A percentile compares a stretch with the other conserved stretches of the same genome.
Conservation (phyloP, 2,888 invertebrate species). For the Lapara coniferarum region DNA sequence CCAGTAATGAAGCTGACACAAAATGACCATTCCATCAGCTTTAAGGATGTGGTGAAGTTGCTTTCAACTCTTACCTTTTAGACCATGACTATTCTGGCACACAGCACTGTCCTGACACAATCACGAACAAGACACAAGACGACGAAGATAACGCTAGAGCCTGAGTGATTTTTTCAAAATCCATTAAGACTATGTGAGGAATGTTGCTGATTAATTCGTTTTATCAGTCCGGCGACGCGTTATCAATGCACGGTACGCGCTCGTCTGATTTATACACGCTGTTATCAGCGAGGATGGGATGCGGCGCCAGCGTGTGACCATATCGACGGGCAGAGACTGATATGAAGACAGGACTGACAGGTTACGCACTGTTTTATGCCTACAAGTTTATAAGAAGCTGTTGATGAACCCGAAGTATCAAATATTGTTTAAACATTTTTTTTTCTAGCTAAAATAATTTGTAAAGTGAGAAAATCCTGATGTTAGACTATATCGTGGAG, state of each 20-base stretch:
- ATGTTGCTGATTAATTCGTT: slow-evolving; percentile 60
- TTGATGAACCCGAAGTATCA: too few species aligned
- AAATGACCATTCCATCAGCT: too few species aligned
- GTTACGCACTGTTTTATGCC: background rate
- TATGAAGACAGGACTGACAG: slow-evolving; percentile 29
- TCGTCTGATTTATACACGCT: slow-evolving; percentile 55
- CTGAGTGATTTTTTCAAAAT: slow-evolving; percentile 50
- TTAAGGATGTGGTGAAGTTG: too few species aligned
- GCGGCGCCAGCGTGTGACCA: slow-evolving; percentile 31
- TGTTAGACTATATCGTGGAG: too few species aligned
- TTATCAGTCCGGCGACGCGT: slow-evolving; percentile 51
- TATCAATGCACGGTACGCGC: slow-evolving; percentile 52
- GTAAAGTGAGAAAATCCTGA: too few species aligned
- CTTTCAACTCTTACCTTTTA: too few species aligned
- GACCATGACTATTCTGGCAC: too few species aligned
- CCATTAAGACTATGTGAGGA: slow-evolving; percentile 58
- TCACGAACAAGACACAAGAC: too few species aligned
- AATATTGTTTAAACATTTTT: too few species aligned
- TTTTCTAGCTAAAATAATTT: too few species aligned
- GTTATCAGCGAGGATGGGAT: slow-evolving; percentile 43
- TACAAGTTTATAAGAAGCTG: background rate
- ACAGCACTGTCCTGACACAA: too few species aligned
- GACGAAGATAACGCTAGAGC: background rate
- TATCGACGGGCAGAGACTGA: slow-evolving; percentile 32
- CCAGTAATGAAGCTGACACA: too few species aligned